Conservation (phyloP, 2,888 invertebrate species). For the Dendrolimus houi region DNA sequence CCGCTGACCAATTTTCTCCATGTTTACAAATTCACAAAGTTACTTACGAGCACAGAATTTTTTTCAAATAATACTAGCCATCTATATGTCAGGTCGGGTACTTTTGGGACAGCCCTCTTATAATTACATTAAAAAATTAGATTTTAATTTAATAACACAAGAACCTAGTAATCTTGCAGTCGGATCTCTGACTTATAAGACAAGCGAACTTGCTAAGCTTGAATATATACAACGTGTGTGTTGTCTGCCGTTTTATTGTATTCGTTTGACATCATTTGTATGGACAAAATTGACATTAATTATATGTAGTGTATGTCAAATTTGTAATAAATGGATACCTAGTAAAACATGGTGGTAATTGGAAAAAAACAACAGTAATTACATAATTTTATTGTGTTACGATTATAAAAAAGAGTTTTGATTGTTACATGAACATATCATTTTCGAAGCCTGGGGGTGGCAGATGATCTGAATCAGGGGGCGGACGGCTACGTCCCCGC, state of each 20-base stretch:
- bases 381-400: neutral
- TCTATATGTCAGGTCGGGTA: neutral
- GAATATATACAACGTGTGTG: too few species aligned
- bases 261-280: too few species aligned
- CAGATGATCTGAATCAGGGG: constrained; percentile 84
- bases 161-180: too few species aligned
- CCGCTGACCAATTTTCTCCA: too few species aligned
- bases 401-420: constrained; percentile 2
- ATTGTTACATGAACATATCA: constrained; percentile 82
- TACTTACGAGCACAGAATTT: neutral
- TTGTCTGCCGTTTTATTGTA: too few species aligned
- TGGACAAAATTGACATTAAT: too few species aligned
- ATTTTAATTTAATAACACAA: too few species aligned
- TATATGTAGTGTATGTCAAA: too few species aligned
- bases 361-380: neutral
- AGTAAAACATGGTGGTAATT: neutral
- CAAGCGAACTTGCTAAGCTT: too few species aligned
- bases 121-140: too few species aligned
- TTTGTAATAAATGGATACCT: neutral
- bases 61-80: neutral
- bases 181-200: too few species aligned
- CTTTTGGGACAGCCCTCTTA: constrained; percentile 10
- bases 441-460: constrained; percentile 85
- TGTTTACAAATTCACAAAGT: too few species aligned
- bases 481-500: constrained; percentile 61